A percentile compares a stretch with the other conserved stretches of the same genome.
Evolutionary conservation across 2,888 invertebrate species (phyloP).

Genomic region (Sphaeridia pumilis): DNA sequence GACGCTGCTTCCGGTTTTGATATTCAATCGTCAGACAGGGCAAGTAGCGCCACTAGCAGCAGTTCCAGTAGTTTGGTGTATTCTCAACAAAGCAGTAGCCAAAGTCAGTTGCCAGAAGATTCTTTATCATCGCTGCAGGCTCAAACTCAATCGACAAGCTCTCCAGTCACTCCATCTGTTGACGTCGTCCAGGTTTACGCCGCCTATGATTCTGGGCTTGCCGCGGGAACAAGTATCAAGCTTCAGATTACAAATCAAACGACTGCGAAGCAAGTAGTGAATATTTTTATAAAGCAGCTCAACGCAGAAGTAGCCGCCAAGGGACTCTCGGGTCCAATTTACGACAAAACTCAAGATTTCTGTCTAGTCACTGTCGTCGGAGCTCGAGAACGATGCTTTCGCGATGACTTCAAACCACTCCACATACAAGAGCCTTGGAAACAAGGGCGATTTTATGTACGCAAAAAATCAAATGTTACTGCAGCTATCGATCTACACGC

Average conservation of each 20-base stretch:
- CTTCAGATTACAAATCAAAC: conserved; percentile 86
- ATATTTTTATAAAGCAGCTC: conserved; percentile 87
- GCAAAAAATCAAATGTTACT: conserved; percentile 31
- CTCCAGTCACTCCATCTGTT: not conserved
- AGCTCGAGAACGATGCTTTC: conserved; percentile 78
- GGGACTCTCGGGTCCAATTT: conserved; percentile 70
- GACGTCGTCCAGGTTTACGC: conserved; percentile 66
- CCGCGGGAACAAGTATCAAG: conserved; percentile 83
- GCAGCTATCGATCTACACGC: conserved; percentile 24
- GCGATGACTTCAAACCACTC: conserved; percentile 87
- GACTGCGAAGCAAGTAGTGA: conserved; percentile 87
- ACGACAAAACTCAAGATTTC: conserved; percentile 35
- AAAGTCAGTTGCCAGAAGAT: not conserved
- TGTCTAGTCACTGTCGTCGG: conserved; percentile 77
- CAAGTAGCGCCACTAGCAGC: not conserved
- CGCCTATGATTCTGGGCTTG: conserved; percentile 89
- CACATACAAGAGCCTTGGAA: conserved; percentile 93
- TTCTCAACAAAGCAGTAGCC: not conserved
- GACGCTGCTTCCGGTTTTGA: not conserved
- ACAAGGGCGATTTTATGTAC: conserved; percentile 79
- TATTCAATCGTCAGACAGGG: not conserved
- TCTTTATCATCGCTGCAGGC: not conserved
- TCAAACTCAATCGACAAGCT: conserved; percentile 1
- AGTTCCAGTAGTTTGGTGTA: not conserved
- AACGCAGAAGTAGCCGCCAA: conserved; percentile 84